A percentile compares a stretch with the other conserved stretches of the same genome.
phyloP scores from a whole-genome alignment of 2,888 invertebrate species.

The Acanthosepion pharaonis region DNA sequence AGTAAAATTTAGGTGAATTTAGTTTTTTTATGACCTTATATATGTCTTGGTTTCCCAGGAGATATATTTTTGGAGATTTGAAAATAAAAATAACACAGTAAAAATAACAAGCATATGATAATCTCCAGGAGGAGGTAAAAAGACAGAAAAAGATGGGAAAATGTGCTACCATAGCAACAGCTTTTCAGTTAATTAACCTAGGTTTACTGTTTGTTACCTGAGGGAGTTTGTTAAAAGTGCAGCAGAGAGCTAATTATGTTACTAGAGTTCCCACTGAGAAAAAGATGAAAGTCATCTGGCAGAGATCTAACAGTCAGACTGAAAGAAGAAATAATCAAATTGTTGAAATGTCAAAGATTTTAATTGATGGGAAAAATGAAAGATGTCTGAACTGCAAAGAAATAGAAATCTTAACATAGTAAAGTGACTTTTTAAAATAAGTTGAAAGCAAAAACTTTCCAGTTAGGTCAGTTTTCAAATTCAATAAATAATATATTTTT shows the following conservation, averaged over 20 bases:
- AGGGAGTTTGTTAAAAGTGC: neutral
- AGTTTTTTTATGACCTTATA: too few species aligned
- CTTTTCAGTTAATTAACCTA: neutral
- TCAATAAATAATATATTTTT: neutral
- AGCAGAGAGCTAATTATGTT: neutral
- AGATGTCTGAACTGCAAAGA: neutral
- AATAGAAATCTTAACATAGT: neutral
- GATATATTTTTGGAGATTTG: too few species aligned
- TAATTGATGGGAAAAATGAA: neutral
- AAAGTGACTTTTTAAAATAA: neutral
- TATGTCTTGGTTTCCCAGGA: too few species aligned
- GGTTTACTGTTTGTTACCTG: neutral
- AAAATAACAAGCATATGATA: too few species aligned
- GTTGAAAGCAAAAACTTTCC: neutral
- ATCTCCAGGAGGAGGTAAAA: neutral
- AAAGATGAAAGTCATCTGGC: neutral
- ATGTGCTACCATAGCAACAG: neutral
- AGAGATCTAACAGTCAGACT: neutral
- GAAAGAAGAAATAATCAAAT: neutral
- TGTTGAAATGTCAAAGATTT: neutral
- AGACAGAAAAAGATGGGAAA: neutral
- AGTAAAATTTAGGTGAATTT: too few species aligned
- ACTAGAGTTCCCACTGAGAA: neutral
- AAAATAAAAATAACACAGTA: too few species aligned
- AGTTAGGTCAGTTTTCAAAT: neutral